Base-by-base conservation (phyloP, 2,113 vertebrate species). In the Poeciliopsis occidentalis region DNA sequence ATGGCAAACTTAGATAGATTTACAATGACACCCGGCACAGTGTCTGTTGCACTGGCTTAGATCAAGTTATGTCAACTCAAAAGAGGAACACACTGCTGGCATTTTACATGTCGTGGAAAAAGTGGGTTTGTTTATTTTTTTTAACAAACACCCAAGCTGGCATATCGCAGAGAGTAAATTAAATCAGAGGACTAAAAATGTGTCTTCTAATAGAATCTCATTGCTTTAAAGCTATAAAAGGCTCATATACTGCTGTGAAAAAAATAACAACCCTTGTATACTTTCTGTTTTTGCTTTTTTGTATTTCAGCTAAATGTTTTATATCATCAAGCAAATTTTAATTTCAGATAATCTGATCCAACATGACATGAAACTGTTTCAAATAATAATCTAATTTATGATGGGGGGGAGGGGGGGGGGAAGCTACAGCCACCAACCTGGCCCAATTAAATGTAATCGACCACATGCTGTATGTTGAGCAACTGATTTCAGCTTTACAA, bases 1-100 rank as follows among this genome's bases (percentile, higher is more conserved):
- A 85, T 69, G 84, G 86, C 85, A 88, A 89, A 87, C 86, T 74
- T 41, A 64, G 81, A 89, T 82, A 84, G 86, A 88, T 92, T 88
- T 85, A 84, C 88, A 83, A 75, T 84, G 89, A 89, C 91, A 91
- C 69, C 22, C 66, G 24, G 77, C 85, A 72, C 73, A 63, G 84
- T 79, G 83, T 91, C 87, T 86, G 84, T 81, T 85, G 76, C 83
- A 64, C 65, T 5, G 22, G 65, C 69, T 90, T 80, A 84, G 81
- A 86, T 89, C 80, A 80, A 80, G 76, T 87, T 67, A 85, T 80
- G 86, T 91, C 90, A 85, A 75, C 37, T 22, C 32, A 37, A 67
- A 65, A 67, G 31, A 2, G 76, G 67, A 76, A 29, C 73, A 44
- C 83, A 84, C 70, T 0, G 70, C 75, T 85, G 87, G 82, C 60